Evolutionary conservation across 2,797 vertebrate species (phyloP).

Genomic region (Lacerta bilineata): DNA sequence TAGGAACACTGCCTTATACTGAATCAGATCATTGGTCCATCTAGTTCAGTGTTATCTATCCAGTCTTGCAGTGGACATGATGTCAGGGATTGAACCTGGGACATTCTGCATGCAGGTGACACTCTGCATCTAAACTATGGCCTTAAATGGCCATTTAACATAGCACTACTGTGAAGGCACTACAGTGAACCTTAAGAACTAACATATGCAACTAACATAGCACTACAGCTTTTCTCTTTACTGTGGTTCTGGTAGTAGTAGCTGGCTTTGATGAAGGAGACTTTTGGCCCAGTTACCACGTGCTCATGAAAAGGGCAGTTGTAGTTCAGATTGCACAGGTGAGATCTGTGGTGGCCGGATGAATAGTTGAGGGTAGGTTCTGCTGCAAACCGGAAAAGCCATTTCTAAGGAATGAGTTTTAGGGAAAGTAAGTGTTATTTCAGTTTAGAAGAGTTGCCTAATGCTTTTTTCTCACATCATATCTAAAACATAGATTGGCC

Average conservation of each 20-base stretch:
- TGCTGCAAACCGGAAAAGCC: slow-evolving; percentile 48
- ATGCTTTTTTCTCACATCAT: slow-evolving; percentile 75
- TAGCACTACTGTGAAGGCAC: too few relatives aligned
- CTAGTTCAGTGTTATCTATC: too few relatives aligned
- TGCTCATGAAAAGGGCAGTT: background rate
- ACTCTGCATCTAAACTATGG: too few relatives aligned
- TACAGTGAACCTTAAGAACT: too few relatives aligned
- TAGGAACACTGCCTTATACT: too few relatives aligned
- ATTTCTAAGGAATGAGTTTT: slow-evolving; percentile 65
- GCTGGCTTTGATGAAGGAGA: background rate
- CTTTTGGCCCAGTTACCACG: slow-evolving; percentile 7
- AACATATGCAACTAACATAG: background rate
- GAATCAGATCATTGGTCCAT: too few relatives aligned
- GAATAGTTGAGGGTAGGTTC: slow-evolving; percentile 55
- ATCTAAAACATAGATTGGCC: slow-evolving; percentile 75
- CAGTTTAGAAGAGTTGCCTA: slow-evolving; percentile 73
- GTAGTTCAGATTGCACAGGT: rapidly evolving
- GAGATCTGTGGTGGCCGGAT: slow-evolving; percentile 28
- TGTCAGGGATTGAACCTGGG: too few relatives aligned
- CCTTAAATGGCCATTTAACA: too few relatives aligned
- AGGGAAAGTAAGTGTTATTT: slow-evolving; percentile 68
- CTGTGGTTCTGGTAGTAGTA: background rate
- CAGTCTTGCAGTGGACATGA: too few relatives aligned
- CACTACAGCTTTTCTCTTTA: background rate
- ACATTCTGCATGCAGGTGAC: too few relatives aligned